A percentile compares a stretch with the other conserved stretches of the same genome.
Conservation (phyloP, 2,888 invertebrate genomes). For the Andrena fulva region DNA sequence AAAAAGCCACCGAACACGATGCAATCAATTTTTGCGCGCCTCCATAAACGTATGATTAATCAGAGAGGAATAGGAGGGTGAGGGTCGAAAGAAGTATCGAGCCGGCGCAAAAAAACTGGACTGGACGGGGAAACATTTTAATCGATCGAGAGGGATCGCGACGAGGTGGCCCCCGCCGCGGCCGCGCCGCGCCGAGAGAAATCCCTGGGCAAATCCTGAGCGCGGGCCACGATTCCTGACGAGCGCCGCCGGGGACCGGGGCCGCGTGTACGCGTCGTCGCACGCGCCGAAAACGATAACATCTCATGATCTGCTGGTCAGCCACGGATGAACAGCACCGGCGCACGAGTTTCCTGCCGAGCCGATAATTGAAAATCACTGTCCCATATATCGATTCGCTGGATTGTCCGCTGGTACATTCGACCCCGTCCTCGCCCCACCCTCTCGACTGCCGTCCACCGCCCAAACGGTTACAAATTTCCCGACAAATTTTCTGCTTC, state of each 20-base stretch:
- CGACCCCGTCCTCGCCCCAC: slow-evolving; percentile 24
- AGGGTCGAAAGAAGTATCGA: slow-evolving; percentile 4
- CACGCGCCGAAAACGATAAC: slow-evolving; percentile 72
- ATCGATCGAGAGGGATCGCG: slow-evolving; percentile 20
- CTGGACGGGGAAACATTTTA: slow-evolving; percentile 23
- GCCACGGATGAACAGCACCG: slow-evolving; percentile 70
- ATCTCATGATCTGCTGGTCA: slow-evolving; percentile 76
- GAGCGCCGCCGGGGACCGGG: slow-evolving; percentile 29
- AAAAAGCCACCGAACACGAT: background rate
- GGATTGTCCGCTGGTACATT: slow-evolving; percentile 58
- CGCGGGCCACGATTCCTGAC: slow-evolving; percentile 43
- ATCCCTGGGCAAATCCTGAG: slow-evolving; percentile 42
- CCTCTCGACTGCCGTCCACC: background rate
- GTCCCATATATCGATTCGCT: slow-evolving; percentile 75
- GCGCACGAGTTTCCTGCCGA: slow-evolving; percentile 60
- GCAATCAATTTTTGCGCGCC: slow-evolving; percentile 5
- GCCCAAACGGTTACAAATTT: slow-evolving; percentile 27
- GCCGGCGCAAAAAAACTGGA: background rate
- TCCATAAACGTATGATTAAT: slow-evolving; percentile 14
- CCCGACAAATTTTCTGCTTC: slow-evolving; percentile 12
- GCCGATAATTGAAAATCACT: slow-evolving; percentile 77
- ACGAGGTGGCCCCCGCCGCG: background rate
- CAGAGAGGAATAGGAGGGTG: background rate
- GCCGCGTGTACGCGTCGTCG: slow-evolving; percentile 55
- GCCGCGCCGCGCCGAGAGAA: slow-evolving; percentile 1